Evolutionary conservation across 2,888 invertebrate species (phyloP), one percentile per base, ranked within the genome.

Genomic region (Himalopsyche kuldschensis): DNA sequence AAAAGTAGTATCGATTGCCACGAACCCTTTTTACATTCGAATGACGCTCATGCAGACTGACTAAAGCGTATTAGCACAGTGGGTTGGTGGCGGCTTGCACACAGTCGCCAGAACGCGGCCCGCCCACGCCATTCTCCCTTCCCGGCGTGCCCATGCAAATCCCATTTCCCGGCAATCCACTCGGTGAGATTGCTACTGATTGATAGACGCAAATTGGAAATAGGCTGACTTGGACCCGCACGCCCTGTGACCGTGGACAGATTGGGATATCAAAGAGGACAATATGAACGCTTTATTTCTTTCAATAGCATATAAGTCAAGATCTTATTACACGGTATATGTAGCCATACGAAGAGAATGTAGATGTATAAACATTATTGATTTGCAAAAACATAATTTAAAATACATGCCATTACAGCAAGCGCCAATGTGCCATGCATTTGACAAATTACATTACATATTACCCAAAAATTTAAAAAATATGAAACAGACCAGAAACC

Each of bases 171-270:
- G 90, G 93, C 93, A 93, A 94, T 94, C 93, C 93, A 94, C 93
- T 94, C 93, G 92, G 91, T 90, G 93, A 92, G 93, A 93, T 93
- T 93, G 93, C 92, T 92, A 91, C 91, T 93, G 93, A 94, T 93
- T 94, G 94, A 94, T 93, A 93, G 93, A 93, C 92, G 92, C 91
- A 93, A 93, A 94, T 94, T 93, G 94, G 93, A 93, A 93, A 93
- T 91, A 90, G 91, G 91, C 90, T 88, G 89, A 83, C 81, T 75
- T 75, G 32, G 30, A 27, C 30, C 55, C 24, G 79, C 31, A 8
- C 48, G 79, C 10, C 47, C 24, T 63, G 79, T 79, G 48, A 79
- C 81, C 75, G 41, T 35, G 80, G 75, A 75, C 75, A 46, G 80
- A 80, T 75, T 80, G 30, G 17, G 69, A 75, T 17, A 20, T 24